These are phyloP conservation scores for Hirundo rustica DNA, from an alignment of 2,797 vertebrate genomes.

Conservation along the genomic window DNA sequence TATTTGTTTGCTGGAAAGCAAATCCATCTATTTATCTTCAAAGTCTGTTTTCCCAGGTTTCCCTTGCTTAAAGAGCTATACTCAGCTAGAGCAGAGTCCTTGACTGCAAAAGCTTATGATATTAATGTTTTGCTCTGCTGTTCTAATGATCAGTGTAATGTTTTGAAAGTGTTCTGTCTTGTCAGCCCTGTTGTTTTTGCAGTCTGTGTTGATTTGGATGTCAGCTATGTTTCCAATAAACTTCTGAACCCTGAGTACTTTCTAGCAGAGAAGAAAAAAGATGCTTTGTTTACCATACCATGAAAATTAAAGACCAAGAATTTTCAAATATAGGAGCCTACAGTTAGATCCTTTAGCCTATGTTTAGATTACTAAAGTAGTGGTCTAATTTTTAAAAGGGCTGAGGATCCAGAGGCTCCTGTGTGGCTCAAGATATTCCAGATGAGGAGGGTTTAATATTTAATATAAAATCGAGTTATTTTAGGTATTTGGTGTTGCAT, in stretches of 20 bases:
- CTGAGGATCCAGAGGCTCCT: neutral
- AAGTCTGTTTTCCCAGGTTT: constrained; percentile 48
- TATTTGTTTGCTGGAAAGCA: constrained; percentile 65
- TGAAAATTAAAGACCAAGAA: constrained; percentile 49
- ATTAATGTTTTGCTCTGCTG: constrained; percentile 63
- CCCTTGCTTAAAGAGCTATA: constrained; percentile 7
- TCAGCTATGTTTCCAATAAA: constrained; percentile 62
- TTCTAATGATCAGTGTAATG: constrained; percentile 67
- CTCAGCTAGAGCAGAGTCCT: constrained; percentile 32
- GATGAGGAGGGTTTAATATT: neutral
- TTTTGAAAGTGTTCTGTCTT: constrained; percentile 67
- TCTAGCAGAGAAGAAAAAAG: constrained; percentile 37
- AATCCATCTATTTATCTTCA: constrained; percentile 67
- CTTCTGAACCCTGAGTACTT: constrained; percentile 59
- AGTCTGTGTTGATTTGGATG: constrained; percentile 68
- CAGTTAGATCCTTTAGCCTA: neutral
- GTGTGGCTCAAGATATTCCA: neutral
- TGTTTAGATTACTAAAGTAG: constrained; percentile 15
- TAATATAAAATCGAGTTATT: neutral
- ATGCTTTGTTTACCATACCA: constrained; percentile 34
- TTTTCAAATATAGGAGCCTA: constrained; percentile 35
- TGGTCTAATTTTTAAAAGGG: neutral
- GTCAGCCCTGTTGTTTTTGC: constrained; percentile 65
- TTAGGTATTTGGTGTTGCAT: neutral
- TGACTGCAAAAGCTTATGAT: constrained; percentile 50